A percentile compares a stretch with the other conserved stretches of the same genome.
These are phyloP conservation scores for Eilema caniola DNA, from an alignment of 2,888 invertebrate species.

Conservation along the genomic window DNA sequence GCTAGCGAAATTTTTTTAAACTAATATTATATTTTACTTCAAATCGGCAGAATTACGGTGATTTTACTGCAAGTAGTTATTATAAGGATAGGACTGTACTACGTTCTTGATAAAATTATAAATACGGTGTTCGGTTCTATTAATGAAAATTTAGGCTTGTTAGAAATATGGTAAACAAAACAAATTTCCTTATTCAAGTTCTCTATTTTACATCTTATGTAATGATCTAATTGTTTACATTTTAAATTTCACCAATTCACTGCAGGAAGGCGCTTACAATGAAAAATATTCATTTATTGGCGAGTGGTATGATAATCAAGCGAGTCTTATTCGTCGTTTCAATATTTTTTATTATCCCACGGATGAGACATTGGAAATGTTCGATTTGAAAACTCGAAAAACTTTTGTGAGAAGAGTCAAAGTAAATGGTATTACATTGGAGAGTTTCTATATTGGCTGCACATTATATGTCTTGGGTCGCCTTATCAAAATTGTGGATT, in stretches of 20 bases:
- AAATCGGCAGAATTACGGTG: neutral
- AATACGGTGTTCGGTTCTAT: neutral
- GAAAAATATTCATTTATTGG: slow-evolving; percentile 89
- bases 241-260: neutral
- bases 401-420: slow-evolving; percentile 90
- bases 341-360: slow-evolving; percentile 91
- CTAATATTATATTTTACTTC: neutral
- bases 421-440: slow-evolving; percentile 88
- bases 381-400: slow-evolving; percentile 88
- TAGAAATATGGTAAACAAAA: neutral
- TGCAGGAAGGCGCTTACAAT: slow-evolving; percentile 82
- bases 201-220: neutral
- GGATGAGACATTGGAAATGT: slow-evolving; percentile 94
- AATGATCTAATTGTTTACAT: neutral
- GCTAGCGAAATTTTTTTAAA: neutral
- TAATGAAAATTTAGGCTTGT: neutral
- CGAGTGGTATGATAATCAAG: slow-evolving; percentile 95
- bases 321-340: slow-evolving; percentile 91
- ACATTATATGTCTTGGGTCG: slow-evolving; percentile 91
- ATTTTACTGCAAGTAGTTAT: neutral
- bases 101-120: neutral
- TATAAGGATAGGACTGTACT: neutral
- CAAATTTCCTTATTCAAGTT: neutral
- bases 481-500: slow-evolving; percentile 90
- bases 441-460: slow-evolving; percentile 91